Evolutionary conservation across 1,140 invertebrate genomes (phyloP).

Genomic region (Medauroidea extradentata): DNA sequence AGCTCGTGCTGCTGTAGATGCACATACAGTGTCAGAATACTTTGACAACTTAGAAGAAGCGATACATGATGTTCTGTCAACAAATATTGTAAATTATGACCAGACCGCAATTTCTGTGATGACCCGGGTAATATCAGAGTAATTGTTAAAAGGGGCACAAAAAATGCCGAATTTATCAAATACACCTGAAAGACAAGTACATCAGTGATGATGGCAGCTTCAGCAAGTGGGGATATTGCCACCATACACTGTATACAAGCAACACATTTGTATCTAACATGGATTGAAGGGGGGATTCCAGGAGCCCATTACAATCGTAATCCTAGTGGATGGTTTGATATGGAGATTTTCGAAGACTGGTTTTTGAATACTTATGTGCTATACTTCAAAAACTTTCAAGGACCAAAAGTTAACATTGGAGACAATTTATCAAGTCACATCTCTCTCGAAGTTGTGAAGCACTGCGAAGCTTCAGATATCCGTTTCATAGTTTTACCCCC

Average conservation of each 20-base stretch:
- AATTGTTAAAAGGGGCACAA: conserved; percentile 26
- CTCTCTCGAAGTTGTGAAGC: no score
- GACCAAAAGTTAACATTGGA: no score
- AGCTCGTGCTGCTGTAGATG: no score
- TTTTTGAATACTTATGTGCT: conserved; percentile 24
- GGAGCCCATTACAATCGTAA: conserved; percentile 25
- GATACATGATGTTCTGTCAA: conserved; percentile 8
- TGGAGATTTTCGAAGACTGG: conserved; percentile 30
- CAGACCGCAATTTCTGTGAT: conserved; percentile 43
- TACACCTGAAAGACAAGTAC: conserved; percentile 23
- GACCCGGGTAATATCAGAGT: conserved; percentile 28
- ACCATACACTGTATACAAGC: conserved; percentile 32
- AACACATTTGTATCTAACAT: conserved; percentile 31
- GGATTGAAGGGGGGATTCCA: conserved; percentile 30
- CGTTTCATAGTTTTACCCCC: no score
- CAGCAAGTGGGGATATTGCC: conserved; percentile 23
- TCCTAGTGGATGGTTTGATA: conserved; percentile 32
- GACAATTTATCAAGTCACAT: no score
- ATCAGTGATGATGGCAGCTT: conserved; percentile 29
- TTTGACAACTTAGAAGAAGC: neutral
- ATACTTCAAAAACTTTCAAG: conserved; percentile 26
- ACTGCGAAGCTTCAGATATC: no score
- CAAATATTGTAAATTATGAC: conserved; percentile 23
- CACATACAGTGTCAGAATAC: no score
- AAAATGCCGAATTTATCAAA: conserved; percentile 26